Evolutionary conservation across 92 coral and sea anemone genomes (phyloP), one percentile per base, ranked within the genome.

Genomic region (Phymanthus crucifer): DNA sequence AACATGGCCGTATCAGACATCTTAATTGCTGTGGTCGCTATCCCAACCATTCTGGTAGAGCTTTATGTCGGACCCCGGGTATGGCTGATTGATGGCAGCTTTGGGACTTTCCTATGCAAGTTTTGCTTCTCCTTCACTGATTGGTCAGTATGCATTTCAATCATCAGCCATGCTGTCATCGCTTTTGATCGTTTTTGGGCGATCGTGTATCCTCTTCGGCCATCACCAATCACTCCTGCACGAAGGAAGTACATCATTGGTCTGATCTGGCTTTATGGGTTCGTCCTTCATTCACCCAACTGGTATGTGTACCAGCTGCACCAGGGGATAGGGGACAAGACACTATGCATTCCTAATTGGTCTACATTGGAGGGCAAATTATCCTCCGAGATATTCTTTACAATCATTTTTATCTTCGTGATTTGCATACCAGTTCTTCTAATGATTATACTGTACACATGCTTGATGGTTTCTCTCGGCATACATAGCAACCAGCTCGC

Each of bases 1-100:
- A 86, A 82, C 74, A 86, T 86, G 90, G 83, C 90, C 35, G 78
- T 69, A 45, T 86, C 90, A 0, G 90, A 86, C 32, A 80, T 86
- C 8, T 37, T 76, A 17, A 75, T 70, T 57, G 83, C 71, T 32
- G 31, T 81, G 6, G 64, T 71, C 1, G 45, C 65, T 16, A 76
- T 86, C 12, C 90, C 90, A 3, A 70, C 57, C 19, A 45, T 52
- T 18, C 68, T 86, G 26, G 70, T 35, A 35, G 83, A 86, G 23
- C 85, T 81, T 0, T 81, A 70, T 40, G 14, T 74, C 3, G 83
- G 73, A 3, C 65, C 66, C 3, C 74, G 83, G 17, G 73, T 66
- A 3, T 86, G 86, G 83, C 47, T 86, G 27, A 57, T 86, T 23
- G 66, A 70, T 71, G 90, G 90, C 2, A 7, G 16, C 33, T 45